phyloP scores from a whole-genome alignment of 37 sponge, comb jelly and placozoan genomes.

The Haliclona indistincta region DNA sequence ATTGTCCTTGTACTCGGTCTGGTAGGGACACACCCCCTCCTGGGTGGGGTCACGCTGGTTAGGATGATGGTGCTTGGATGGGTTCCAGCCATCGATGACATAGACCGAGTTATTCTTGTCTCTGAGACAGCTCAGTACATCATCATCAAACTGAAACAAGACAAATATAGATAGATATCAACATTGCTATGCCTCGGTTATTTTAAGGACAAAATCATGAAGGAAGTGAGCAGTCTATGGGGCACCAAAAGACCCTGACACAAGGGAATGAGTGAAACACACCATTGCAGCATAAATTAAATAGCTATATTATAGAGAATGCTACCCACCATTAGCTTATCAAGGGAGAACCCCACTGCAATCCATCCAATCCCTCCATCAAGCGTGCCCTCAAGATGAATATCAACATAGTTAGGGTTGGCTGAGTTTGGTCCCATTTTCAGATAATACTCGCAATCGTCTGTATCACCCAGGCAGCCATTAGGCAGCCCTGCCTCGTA shows the following conservation, averaged over 20 bases:
- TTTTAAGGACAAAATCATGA: not conserved
- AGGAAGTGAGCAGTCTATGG: not conserved
- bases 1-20: not conserved
- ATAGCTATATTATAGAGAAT: no score
- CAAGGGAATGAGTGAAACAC: not conserved
- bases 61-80: not conserved
- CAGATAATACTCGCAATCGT: not conserved
- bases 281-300: not conserved
- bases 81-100: not conserved
- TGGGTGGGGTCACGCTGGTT: not conserved
- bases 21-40: constrained; percentile 1
- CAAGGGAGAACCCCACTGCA: constrained; percentile 60
- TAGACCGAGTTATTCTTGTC: not conserved
- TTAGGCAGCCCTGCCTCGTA: not conserved
- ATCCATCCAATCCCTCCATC: constrained; percentile 47
- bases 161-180: not conserved
- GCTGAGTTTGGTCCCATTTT: not conserved
- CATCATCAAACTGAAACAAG: not conserved
- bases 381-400: not conserved
- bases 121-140: constrained; percentile 17
- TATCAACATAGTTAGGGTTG: not conserved
- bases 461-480: not conserved
- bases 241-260: not conserved
- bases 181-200: no score
- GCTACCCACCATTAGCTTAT: constrained; percentile 26